Base-by-base conservation (phyloP, 2,888 invertebrate genomes). In the Orchesella flavescens region DNA sequence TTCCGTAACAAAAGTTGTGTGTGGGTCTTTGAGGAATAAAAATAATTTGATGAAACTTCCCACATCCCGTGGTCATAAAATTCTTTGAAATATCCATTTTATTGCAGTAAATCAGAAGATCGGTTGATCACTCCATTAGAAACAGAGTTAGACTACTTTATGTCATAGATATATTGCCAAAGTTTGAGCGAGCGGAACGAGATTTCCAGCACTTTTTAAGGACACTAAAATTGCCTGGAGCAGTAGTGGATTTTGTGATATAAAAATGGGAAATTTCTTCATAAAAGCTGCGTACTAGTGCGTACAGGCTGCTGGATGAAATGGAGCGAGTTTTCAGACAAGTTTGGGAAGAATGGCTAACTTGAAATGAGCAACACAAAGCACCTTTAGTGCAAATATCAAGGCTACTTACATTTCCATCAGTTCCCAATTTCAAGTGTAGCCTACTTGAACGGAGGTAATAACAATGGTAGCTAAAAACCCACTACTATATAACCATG, bases 91-190 rank as follows among this genome's bases (percentile, higher is more conserved):
- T 82, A 82, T 82, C 82, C 82, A 82, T 82, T 82, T 82, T 82
- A 82, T 82, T 82, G 75, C 49, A 82, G 82, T 82, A 82, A 82
- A 82, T 82, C 82, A 82, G 75, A 75, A 61, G 46, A 19, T 43
- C 34, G 69, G 75, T 82, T 75, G 82, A 75, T 82, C 75, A 82
- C 82, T 82, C 82, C 75, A 82, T 82, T 82, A 82, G 82, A 82
- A 75, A 75, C 80, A 71, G 66, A 63, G 69, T 75, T 71, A 63
- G 75, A 57, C 69, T 71, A 68, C 55, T 82, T 82, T 71, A 63
- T 82, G 82, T 69, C 82, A 82, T 66, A 82, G 82, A 82, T 82
- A 82, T 82, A 82, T 82, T 61, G 82, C 69, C 53, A 82, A 82
- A 82, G 75, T 82, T 82, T 21, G 55, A 19, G 21, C 17, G 21